Conservation (phyloP, 1,140 invertebrate species). For the Drosophila bifasciata region DNA sequence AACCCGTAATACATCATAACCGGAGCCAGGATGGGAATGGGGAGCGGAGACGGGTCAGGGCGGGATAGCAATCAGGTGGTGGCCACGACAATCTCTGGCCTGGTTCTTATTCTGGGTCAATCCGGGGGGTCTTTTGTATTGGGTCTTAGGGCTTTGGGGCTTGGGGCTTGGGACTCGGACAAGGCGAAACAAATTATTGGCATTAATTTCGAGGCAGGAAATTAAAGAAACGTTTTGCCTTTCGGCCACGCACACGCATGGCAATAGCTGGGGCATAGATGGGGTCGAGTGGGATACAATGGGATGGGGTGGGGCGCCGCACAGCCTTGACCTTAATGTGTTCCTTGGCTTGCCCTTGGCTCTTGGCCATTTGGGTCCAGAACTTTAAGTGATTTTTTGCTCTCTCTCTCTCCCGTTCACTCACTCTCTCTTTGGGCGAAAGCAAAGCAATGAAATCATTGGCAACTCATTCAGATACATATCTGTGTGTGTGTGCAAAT, state of each 20-base stretch:
- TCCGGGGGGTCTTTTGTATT: background rate
- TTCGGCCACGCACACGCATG: slow-evolving; percentile 30
- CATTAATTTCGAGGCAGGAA: slow-evolving; percentile 59
- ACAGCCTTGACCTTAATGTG: slow-evolving; percentile 50
- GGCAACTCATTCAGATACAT: slow-evolving; percentile 6
- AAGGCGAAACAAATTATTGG: slow-evolving; percentile 49
- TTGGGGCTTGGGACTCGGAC: background rate
- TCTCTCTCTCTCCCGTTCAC: too few species aligned
- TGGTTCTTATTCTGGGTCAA: background rate
- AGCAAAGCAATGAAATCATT: slow-evolving; percentile 35
- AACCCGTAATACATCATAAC: too few species aligned
- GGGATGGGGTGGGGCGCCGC: slow-evolving; percentile 7
- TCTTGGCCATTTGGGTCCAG: slow-evolving; percentile 28
- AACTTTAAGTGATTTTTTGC: slow-evolving; percentile 44
- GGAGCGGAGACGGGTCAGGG: slow-evolving; percentile 6
- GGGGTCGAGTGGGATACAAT: too few species aligned
- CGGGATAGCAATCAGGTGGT: slow-evolving; percentile 29
- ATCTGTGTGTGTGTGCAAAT: background rate
- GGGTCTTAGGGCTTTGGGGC: background rate
- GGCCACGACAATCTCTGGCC: background rate
- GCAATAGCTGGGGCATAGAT: background rate
- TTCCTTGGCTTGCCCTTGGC: slow-evolving; percentile 23
- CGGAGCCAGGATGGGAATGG: slow-evolving; percentile 28
- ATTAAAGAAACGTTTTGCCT: slow-evolving; percentile 57
- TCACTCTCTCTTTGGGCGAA: too few species aligned